Conservation (phyloP, 2,888 invertebrate genomes). For the Hydropsyche betteni region DNA sequence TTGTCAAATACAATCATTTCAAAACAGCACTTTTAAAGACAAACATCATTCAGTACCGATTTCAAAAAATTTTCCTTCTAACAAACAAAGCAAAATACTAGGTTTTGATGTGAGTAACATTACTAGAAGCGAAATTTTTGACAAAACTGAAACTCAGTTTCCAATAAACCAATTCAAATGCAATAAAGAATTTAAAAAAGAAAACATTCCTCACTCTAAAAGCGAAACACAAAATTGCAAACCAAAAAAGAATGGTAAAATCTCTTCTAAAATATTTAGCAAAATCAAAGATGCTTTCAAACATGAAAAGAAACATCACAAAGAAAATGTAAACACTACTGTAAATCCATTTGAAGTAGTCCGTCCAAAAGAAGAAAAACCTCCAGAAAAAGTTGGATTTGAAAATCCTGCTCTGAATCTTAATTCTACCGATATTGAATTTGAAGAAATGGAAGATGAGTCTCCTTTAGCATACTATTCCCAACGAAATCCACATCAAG, state of each 20-base stretch:
- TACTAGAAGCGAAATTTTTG: slow-evolving; percentile 62
- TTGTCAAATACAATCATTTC: slow-evolving; percentile 35
- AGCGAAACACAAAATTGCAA: slow-evolving; percentile 4
- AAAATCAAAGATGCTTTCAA: slow-evolving; percentile 63
- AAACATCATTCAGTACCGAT: slow-evolving; percentile 30
- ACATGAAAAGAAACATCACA: slow-evolving; percentile 56
- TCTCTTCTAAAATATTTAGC: slow-evolving; percentile 62
- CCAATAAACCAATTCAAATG: neutral
- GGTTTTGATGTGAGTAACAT: slow-evolving; percentile 64
- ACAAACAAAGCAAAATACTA: slow-evolving; percentile 65
- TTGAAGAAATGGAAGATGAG: slow-evolving; percentile 57
- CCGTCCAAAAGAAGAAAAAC: slow-evolving; percentile 58
- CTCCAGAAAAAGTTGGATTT: slow-evolving; percentile 56
- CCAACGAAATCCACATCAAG: slow-evolving; percentile 42
- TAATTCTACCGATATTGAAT: slow-evolving; percentile 61
- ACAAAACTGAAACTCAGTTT: slow-evolving; percentile 49
- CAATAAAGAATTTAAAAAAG: slow-evolving; percentile 10
- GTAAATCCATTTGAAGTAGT: slow-evolving; percentile 65
- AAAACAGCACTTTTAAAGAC: slow-evolving; percentile 41
- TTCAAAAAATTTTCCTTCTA: slow-evolving; percentile 53
- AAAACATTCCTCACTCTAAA: slow-evolving; percentile 8
- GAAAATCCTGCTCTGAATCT: slow-evolving; percentile 63
- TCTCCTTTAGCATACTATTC: slow-evolving; percentile 14
- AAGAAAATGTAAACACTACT: slow-evolving; percentile 56
- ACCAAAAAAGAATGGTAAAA: slow-evolving; percentile 59